phyloP scores from a whole-genome alignment of 2,797 vertebrate species.

The Botia almorhae region DNA sequence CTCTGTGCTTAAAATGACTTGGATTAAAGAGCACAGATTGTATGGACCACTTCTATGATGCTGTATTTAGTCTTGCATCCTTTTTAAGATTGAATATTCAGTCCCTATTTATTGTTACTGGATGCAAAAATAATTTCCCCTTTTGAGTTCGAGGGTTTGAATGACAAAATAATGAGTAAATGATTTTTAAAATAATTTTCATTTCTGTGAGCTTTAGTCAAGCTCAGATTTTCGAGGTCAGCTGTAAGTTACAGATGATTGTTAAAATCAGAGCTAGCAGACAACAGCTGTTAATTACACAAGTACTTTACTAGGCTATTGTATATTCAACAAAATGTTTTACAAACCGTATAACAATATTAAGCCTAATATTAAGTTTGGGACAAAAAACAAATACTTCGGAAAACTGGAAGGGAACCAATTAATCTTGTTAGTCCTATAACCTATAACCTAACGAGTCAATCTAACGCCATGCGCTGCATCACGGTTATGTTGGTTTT shows the following conservation, averaged over 20 bases:
- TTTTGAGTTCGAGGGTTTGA: not conserved
- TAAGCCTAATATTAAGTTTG: not conserved
- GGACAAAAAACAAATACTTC: not conserved
- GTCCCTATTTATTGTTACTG: too few species aligned
- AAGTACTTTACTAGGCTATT: not conserved
- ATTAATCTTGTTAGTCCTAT: constrained; percentile 10
- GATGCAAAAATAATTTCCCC: not conserved
- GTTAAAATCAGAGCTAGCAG: not conserved
- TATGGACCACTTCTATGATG: too few species aligned
- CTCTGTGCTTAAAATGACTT: too few species aligned
- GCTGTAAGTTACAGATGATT: constrained; percentile 1
- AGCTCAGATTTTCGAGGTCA: not conserved
- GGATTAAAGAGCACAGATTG: too few species aligned
- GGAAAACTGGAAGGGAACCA: not conserved
- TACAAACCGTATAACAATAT: not conserved
- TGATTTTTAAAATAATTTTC: not conserved
- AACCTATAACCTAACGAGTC: too few species aligned
- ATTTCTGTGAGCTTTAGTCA: not conserved
- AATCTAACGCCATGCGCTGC: constrained; percentile 10
- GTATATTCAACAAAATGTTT: not conserved
- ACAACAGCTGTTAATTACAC: not conserved
- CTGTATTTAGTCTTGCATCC: too few species aligned
- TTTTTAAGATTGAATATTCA: too few species aligned
- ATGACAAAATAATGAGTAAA: not conserved
- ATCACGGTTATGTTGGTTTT: not conserved